These are phyloP conservation scores for Tanytarsus gracilentus DNA, from an alignment of 2,888 invertebrate genomes.

Conservation along the genomic window DNA sequence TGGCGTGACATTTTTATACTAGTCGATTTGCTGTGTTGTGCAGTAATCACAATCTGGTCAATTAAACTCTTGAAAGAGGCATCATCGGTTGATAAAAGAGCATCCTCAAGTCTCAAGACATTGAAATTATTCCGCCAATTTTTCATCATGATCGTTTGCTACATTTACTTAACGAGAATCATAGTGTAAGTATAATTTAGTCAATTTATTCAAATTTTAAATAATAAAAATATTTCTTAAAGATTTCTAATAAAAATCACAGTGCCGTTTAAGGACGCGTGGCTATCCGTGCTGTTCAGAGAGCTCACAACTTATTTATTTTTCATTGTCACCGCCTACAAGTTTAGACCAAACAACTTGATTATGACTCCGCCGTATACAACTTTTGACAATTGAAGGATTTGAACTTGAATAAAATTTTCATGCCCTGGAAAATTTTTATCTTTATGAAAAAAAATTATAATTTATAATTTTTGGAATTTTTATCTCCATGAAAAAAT, in stretches of 20 bases:
- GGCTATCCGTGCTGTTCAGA: conserved; percentile 91
- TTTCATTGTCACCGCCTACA: conserved; percentile 91
- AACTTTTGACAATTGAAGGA: too few relatives aligned
- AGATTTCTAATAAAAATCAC: conserved; percentile 56
- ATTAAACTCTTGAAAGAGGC: conserved; percentile 93
- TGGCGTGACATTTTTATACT: conserved; percentile 89
- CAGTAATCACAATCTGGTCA: conserved; percentile 94
- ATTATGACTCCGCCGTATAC: too few relatives aligned
- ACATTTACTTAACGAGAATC: conserved; percentile 95
- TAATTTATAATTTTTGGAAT: too few relatives aligned
- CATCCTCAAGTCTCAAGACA: conserved; percentile 87
- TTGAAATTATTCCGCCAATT: conserved; percentile 92
- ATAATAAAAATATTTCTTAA: not conserved
- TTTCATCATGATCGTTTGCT: conserved; percentile 95
- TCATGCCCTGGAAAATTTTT: too few relatives aligned
- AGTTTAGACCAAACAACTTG: conserved; percentile 94
- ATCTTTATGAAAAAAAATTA: too few relatives aligned
- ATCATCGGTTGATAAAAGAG: conserved; percentile 93
- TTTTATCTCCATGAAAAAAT: too few relatives aligned
- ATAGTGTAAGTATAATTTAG: conserved; percentile 72
- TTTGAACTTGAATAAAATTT: too few relatives aligned
- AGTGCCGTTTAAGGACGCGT: conserved; percentile 94
- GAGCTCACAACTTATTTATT: conserved; percentile 94
- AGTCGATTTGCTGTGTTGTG: conserved; percentile 92
- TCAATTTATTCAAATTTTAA: not conserved